Evolutionary conservation across 2,888 invertebrate genomes (phyloP).

Genomic region (Merodon equestris): DNA sequence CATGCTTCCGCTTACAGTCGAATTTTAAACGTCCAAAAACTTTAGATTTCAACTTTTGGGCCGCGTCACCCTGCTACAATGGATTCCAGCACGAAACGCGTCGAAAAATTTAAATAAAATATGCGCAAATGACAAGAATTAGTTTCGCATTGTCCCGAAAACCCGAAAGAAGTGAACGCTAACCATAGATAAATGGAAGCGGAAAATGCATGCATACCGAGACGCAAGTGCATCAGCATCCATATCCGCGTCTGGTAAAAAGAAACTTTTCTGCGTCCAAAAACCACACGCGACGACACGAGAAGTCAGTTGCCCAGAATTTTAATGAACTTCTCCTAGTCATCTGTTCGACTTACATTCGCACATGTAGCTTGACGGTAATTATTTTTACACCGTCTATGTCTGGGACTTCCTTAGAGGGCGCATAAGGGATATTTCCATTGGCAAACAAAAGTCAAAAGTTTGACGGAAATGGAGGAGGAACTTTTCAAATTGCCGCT

Average conservation of each 20-base stretch:
- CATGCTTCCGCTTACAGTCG: conserved; percentile 3
- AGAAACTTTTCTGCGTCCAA: conserved; percentile 36
- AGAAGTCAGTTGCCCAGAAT: conserved; percentile 42
- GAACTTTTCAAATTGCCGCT: conserved; percentile 63
- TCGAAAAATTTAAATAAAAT: conserved; percentile 62
- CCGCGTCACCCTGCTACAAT: background rate
- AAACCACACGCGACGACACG: conserved; percentile 59
- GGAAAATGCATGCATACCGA: conserved; percentile 18
- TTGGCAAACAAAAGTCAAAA: conserved; percentile 49
- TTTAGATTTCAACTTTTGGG: conserved; percentile 55
- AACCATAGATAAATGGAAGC: too few relatives aligned
- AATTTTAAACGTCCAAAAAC: conserved; percentile 55
- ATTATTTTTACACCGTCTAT: conserved; percentile 49
- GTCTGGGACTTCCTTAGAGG: conserved; percentile 17
- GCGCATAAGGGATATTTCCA: conserved; percentile 13
- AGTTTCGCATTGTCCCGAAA: conserved; percentile 47
- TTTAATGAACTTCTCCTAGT: conserved; percentile 60
- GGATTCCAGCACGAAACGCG: too few relatives aligned
- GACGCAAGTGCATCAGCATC: conserved; percentile 42
- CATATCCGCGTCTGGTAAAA: background rate
- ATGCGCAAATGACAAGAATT: conserved; percentile 63
- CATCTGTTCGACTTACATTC: conserved; percentile 39
- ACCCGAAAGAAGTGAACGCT: background rate
- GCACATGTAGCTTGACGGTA: conserved; percentile 56
- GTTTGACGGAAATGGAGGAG: conserved; percentile 12